Percentiles rank a stretch among this genome's conserved stretches.
These are phyloP conservation scores for Callyntrura guangdongensis DNA, from an alignment of 2,888 invertebrate species.

Conservation along the genomic window DNA sequence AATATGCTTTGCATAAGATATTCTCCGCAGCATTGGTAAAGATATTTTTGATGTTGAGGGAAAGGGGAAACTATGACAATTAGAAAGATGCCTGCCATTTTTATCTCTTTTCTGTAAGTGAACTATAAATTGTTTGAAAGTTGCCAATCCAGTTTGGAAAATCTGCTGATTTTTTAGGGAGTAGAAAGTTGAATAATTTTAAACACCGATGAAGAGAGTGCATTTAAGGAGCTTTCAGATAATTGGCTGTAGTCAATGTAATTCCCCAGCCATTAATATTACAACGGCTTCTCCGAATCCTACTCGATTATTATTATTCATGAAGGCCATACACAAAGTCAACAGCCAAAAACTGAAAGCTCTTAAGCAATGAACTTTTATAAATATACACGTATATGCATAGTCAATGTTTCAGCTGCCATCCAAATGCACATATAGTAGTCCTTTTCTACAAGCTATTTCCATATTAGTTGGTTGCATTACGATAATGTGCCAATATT, in stretches of 20 bases:
- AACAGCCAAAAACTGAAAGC: no score
- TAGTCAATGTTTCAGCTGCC: no score
- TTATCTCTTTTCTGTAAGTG: neutral
- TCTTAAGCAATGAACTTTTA: neutral
- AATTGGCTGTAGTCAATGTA: slow-evolving; percentile 2
- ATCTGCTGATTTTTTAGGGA: neutral
- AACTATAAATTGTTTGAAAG: neutral
- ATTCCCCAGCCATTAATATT: no score
- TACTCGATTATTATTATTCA: no score
- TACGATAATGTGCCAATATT: no score
- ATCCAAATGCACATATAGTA: no score
- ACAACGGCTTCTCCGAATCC: no score
- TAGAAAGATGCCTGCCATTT: neutral
- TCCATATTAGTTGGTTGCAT: no score
- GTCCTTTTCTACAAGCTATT: no score
- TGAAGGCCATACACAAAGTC: no score
- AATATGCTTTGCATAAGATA: neutral
- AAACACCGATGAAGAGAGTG: neutral
- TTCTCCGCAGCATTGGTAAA: neutral
- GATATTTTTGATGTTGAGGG: neutral
- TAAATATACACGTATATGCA: no score
- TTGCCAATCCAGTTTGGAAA: neutral
- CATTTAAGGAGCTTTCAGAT: neutral
- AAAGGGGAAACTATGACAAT: neutral
- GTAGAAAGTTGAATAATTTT: no score